Evolutionary conservation across 2,888 invertebrate genomes (phyloP), one percentile per base, ranked within the genome.

Genomic region (Cantharis rustica): DNA sequence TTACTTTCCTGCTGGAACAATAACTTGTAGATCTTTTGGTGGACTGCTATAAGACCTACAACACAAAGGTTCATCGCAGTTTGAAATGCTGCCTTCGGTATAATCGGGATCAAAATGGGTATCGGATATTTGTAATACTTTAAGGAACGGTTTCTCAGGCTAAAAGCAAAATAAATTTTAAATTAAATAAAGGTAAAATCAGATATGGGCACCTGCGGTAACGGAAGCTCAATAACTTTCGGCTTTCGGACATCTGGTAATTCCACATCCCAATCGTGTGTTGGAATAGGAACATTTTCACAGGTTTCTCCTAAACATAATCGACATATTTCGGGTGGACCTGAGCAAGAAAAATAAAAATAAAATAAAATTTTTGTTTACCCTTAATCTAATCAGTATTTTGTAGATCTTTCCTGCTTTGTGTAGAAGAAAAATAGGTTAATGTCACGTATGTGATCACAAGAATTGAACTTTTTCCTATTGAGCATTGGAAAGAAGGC

Each of bases 101-200:
- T 99, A 99, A 83, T 95, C 94, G 0, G 96, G 96, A 89, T 99
- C 98, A 84, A 95, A 95, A 88, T 99, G 99, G 0, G 98, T 96
- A 86, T 99, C 99, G 0, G 98, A 96, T 81, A 99, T 91, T 85
- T 99, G 98, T 10, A 99, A 90, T n/a, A 98, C 96, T 89, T 97
- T 96, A 86, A 96, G 95, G 27, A 93, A 62, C 4, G 73, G 75
- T 27, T 69, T 79, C 47, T 63, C 71, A 16, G 63, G 15, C 75
- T 75, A 27, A 61, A 73, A 71, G 1, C 2, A 47, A 47, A 47
- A n/a, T n/a, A 9, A 69, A n/a, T 9, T 23, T 68, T 27, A 15
- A 23, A 26, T 16, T 16, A 2, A 10, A 27, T 10, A 31, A 16
- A 31, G 20, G 1, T 68, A 16, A 9, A 16, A 11, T 23, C 16